These are phyloP conservation scores for Drosophila maculinotata DNA, from an alignment of 2,888 invertebrate species.

Conservation along the genomic window DNA sequence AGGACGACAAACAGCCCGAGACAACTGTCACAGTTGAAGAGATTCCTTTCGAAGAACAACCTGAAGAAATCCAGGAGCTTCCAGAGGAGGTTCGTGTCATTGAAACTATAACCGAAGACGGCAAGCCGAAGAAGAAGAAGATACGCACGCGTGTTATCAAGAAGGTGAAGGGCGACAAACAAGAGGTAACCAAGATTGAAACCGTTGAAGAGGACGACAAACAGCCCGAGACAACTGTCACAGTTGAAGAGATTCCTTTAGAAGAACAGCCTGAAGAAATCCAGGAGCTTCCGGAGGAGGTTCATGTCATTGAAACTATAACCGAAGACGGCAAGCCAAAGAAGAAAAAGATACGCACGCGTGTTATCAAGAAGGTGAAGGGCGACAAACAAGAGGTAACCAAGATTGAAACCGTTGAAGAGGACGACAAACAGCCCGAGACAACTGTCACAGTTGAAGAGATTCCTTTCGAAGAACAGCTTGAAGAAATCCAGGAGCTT, in stretches of 20 bases:
- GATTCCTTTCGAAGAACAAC: conserved; percentile 26
- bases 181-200: conserved; percentile 38
- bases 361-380: conserved; percentile 8
- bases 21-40: conserved; percentile 58
- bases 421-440: conserved; percentile 1
- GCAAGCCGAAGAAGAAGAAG: conserved; percentile 26
- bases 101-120: conserved; percentile 28
- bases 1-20: conserved; percentile 54
- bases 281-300: background rate
- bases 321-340: conserved; percentile 1
- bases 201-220: conserved; percentile 38
- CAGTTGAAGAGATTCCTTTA: conserved; percentile 20
- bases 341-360: conserved; percentile 3
- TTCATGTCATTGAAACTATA: conserved; percentile 3
- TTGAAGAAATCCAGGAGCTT: conserved; percentile 2
- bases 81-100: conserved; percentile 70
- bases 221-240: conserved; percentile 25
- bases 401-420: conserved; percentile 3
- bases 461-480: background rate
- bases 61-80: conserved; percentile 55
- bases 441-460: conserved; percentile 3
- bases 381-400: conserved; percentile 7
- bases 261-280: background rate
- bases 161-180: conserved; percentile 29
- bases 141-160: conserved; percentile 33